These are phyloP conservation scores for Strigamia transsilvanica DNA, from an alignment of 2,888 invertebrate genomes.

Conservation along the genomic window DNA sequence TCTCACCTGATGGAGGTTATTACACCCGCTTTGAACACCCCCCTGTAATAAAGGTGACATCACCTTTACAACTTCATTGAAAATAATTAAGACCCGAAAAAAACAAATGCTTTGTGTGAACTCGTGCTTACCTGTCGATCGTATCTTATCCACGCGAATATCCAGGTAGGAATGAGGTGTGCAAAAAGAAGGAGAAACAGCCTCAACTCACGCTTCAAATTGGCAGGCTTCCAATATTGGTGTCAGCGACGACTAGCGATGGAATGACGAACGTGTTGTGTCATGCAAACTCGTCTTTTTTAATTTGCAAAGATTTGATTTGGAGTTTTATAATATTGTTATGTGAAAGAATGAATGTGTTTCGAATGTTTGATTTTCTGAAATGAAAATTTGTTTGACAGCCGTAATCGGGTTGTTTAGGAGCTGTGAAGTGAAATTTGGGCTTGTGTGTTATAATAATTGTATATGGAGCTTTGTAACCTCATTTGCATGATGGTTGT, in stretches of 20 bases:
- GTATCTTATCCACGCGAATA: slow-evolving; percentile 29
- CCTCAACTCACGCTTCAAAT: neutral
- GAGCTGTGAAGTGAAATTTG: slow-evolving; percentile 19
- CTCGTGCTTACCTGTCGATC: slow-evolving; percentile 21
- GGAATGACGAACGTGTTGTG: neutral
- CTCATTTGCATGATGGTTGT: slow-evolving; percentile 35
- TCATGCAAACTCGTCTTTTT: slow-evolving; percentile 20
- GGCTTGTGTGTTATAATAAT: neutral
- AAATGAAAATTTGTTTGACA: neutral
- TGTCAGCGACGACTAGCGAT: slow-evolving; percentile 15
- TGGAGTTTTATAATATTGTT: neutral
- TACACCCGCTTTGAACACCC: slow-evolving; percentile 10
- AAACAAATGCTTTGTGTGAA: slow-evolving; percentile 2
- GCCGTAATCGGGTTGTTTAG: neutral
- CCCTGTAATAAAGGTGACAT: slow-evolving; percentile 17
- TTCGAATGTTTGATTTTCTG: neutral
- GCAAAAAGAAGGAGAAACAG: slow-evolving; percentile 16
- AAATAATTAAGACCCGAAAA: neutral
- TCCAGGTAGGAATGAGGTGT: slow-evolving; percentile 15
- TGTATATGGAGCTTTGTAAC: slow-evolving; percentile 36
- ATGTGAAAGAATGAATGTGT: neutral
- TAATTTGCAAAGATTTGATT: neutral
- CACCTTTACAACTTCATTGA: neutral
- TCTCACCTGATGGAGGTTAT: slow-evolving; percentile 28
- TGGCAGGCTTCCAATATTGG: neutral